Conservation (phyloP, 2,113 vertebrate genomes). For the Xiphorhynchus elegans region DNA sequence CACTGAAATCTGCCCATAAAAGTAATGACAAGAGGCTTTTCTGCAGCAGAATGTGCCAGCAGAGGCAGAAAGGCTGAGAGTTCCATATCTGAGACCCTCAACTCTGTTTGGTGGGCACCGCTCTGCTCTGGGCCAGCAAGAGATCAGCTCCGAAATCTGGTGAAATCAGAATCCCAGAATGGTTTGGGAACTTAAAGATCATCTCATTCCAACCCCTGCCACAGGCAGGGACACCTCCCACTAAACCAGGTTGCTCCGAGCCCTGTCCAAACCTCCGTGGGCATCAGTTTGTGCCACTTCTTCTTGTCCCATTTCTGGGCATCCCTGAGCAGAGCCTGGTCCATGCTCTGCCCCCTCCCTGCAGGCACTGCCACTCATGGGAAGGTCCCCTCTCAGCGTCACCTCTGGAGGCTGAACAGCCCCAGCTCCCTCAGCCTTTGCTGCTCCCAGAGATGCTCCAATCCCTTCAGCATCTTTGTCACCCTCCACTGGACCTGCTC, state of each 20-base stretch:
- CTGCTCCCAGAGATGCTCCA: background rate
- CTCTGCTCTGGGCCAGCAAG: background rate
- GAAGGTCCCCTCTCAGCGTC: background rate
- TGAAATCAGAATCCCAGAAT: background rate
- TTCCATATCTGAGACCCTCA: rapidly evolving
- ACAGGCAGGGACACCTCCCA: background rate
- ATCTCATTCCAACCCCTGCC: background rate
- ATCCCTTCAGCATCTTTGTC: too few species aligned
- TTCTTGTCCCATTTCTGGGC: background rate
- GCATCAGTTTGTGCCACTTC: rapidly evolving
- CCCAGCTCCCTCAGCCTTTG: background rate
- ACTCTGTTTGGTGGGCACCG: rapidly evolving
- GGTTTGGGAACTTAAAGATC: background rate
- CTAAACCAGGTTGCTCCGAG: background rate
- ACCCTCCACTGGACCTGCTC: rapidly evolving
- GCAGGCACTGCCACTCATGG: background rate
- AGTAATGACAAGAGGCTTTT: background rate
- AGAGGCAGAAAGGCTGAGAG: background rate
- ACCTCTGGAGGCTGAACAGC: background rate
- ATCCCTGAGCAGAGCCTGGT: background rate
- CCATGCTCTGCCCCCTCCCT: background rate
- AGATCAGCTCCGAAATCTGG: background rate
- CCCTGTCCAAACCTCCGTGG: background rate
- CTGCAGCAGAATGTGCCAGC: background rate
- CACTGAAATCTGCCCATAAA: background rate